A percentile compares a stretch with the other conserved stretches of the same genome.
phyloP scores from a whole-genome alignment of 2,797 vertebrate species.

The Cynodonichthys magdalenae region DNA sequence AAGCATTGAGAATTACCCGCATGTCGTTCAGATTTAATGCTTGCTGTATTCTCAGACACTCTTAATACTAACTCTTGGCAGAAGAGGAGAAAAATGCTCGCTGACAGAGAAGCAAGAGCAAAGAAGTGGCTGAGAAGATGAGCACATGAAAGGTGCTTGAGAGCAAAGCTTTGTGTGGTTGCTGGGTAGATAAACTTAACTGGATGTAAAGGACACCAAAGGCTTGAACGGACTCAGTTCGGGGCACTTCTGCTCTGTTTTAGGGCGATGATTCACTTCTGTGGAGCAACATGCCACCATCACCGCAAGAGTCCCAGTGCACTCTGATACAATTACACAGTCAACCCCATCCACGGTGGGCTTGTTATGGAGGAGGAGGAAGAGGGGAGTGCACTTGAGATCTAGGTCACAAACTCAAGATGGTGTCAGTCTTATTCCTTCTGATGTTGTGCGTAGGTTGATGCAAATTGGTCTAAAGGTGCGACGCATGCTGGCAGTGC shows the following conservation, averaged over 20 bases:
- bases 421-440: conserved; percentile 49
- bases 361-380: conserved; percentile 3
- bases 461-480: conserved; percentile 38
- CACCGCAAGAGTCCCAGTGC: conserved; percentile 40
- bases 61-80: not conserved
- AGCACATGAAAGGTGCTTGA: conserved; percentile 22
- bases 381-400: conserved; percentile 50
- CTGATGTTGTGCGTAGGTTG: conserved; percentile 35
- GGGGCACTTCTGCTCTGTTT: conserved; percentile 53
- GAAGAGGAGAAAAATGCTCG: conserved; percentile 11
- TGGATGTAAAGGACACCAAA: conserved; percentile 43
- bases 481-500: conserved; percentile 35
- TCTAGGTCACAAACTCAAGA: conserved; percentile 61
- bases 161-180: conserved; percentile 43
- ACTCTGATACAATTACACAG: conserved; percentile 69
- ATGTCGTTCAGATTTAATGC: not conserved
- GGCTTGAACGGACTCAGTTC: conserved; percentile 23
- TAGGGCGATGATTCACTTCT: conserved; percentile 61
- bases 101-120: conserved; percentile 27
- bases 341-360: conserved; percentile 58
- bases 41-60: not conserved
- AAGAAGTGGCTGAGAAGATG: conserved; percentile 48
- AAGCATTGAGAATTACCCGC: not conserved
- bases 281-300: conserved; percentile 38
- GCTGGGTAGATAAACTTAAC: conserved; percentile 51